Evolutionary conservation across 2,888 invertebrate genomes (phyloP), one percentile per base, ranked within the genome.

Genomic region (Gastracanthus pulcherrimus): DNA sequence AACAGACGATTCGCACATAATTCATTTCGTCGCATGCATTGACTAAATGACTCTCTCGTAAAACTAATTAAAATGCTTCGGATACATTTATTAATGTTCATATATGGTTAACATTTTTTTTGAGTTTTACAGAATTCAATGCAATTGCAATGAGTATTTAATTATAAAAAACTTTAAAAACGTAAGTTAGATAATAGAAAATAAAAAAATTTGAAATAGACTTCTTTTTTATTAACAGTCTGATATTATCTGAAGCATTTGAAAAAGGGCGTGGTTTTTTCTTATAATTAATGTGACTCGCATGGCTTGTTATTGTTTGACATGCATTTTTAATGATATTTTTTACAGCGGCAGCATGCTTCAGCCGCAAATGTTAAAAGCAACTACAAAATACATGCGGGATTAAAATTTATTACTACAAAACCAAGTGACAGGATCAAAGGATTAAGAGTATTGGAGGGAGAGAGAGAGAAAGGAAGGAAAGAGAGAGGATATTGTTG

Each of bases 351-450:
- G 69, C 58, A 34, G 23, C 83, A 74, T 83, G 81, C 81, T 13
- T 71, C 9, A 58, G 60, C 67, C 81, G 76, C 76, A 29, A 81
- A 78, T 78, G 77, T 76, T 78, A 29, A 78, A 82, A 83, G 81
- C 83, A 13, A 69, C 67, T 79, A 80, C 74, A 23, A 62, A 76
- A 75, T 45, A 23, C 83, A 81, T 83, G 83, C 83, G 60, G 83
- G 83, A 83, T 34, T 62, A 62, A 76, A 77, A 70, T 62, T 26
- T 64, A 67, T 41, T n/a, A 48, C 76, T 75, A 81, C 34, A 77
- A 82, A 80, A 83, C 77, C 70, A 85, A 81, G 69, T 84, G 81
- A 84, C 75, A 67, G 82, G 81, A 78, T 60, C 19, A 26, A 16
- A 58, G 79, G 81, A 76, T 64, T 26, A 3, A 34, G 77, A 67